Conservation (phyloP, 1,140 invertebrate species). For the Drosophila albomicans region DNA sequence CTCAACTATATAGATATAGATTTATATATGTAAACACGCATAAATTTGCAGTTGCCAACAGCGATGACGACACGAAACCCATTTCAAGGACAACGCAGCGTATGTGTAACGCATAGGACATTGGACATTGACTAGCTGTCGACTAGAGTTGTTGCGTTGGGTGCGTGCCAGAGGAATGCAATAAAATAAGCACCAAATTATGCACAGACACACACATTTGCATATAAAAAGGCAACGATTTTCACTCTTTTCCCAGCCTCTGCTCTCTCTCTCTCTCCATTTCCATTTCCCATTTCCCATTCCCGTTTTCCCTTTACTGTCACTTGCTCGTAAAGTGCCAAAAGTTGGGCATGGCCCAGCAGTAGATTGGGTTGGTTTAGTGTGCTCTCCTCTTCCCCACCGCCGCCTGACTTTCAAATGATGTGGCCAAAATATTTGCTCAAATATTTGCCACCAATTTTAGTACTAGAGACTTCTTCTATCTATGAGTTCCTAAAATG, state of each 20-base stretch:
- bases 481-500: neutral
- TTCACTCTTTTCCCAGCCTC: conserved; percentile 4
- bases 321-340: conserved; percentile 30
- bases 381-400: neutral
- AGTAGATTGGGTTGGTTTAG: conserved; percentile 6
- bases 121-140: conserved; percentile 13
- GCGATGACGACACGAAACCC: conserved; percentile 25
- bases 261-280: neutral
- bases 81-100: conserved; percentile 49
- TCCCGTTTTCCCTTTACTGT: conserved; percentile 12
- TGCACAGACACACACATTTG: conserved; percentile 52
- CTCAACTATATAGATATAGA: conserved; percentile 25
- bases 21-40: conserved; percentile 34
- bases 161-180: conserved; percentile 56
- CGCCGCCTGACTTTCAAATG: conserved; percentile 15
- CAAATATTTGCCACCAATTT: conserved; percentile 13
- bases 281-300: neutral
- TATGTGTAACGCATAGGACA: conserved; percentile 39
- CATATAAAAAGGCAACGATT: conserved; percentile 43
- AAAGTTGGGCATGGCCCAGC: conserved; percentile 9
- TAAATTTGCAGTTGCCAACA: conserved; percentile 33
- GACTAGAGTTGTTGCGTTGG: conserved; percentile 1
- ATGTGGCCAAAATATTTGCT: conserved; percentile 39
- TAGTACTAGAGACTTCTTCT: neutral
- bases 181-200: conserved; percentile 52